Evolutionary conservation across 2,888 invertebrate genomes (phyloP), one percentile per base, ranked within the genome.

Genomic region (Cartodere bifasciata): DNA sequence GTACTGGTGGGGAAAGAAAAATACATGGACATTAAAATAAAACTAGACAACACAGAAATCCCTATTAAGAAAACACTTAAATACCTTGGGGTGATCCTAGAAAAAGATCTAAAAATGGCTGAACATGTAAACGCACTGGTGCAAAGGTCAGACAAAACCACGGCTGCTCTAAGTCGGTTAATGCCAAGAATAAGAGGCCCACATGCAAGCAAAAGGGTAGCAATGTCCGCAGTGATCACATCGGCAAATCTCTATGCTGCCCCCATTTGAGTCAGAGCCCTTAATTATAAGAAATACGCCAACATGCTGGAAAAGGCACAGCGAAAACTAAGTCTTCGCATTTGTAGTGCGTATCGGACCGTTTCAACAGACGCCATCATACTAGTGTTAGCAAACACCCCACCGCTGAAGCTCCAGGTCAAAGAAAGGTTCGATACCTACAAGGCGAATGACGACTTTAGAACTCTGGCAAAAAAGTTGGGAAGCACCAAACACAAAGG

Each of bases 401-500:
- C 25, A 3, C 26, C 26, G 2, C 2, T 31, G 17, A 9, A 26
- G 7, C 11, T 24, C 2, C 4, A 16, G 1, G 21, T 11, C 2
- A 11, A 25, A 11, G 31, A 31, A 13, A 11, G 31, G 7, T 15
- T n/a, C n/a, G n/a, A n/a, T n/a, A n/a, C n/a, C n/a, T n/a, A n/a
- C n/a, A n/a, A n/a, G n/a, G n/a, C n/a, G n/a, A n/a, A n/a, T n/a
- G n/a, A n/a, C n/a, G n/a, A n/a, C n/a, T n/a, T n/a, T n/a, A n/a
- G n/a, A n/a, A n/a, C n/a, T n/a, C n/a, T 31, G 31, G 31, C 24
- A 31, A 13, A 4, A 17, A 4, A n/a, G 2, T n/a, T 25, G 31
- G 24, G 16, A 13, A 7, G 4, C 4, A 9, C 4, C 12, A 4
- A 28, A 16, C 6, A n/a, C n/a, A n/a, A n/a, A n/a, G n/a, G 17